Evolutionary conservation across 2,888 invertebrate species (phyloP), one percentile per base, ranked within the genome.

Genomic region (Parnassius mnemosyne): DNA sequence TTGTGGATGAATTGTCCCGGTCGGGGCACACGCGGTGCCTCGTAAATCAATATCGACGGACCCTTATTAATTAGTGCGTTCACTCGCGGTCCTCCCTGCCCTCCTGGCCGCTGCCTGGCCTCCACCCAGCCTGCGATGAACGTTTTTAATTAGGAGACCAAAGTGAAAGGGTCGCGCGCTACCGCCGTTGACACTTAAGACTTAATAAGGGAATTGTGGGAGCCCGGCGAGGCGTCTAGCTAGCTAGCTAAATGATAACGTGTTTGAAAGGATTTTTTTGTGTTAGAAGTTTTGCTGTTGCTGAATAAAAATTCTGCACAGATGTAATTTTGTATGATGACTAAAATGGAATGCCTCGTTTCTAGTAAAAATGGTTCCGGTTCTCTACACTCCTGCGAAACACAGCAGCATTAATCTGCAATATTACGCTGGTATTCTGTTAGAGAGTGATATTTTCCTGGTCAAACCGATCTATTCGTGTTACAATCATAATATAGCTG

Each of bases 31-130:
- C 82, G 80, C 79, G 78, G 77, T 73, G 74, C 84, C 79, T 83
- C 87, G 87, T 89, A 87, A 90, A 90, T 90, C 89, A 89, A 90
- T 90, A 90, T 89, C 87, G 87, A 79, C 86, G 84, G 87, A 86
- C 89, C 89, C 87, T 88, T 88, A 89, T 89, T 90, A 90, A 90
- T 90, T 90, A 89, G 89, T 87, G 88, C 88, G 89, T 89, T 87
- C 85, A 81, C 78, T 77, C 78, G 77, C 77, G 72, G 72, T 55
- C 69, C 68, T 69, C 63, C 57, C 68, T 53, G 65, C 63, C 66
- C 66, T 54, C 63, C 53, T 64, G 42, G n/a, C 56, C 58, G 57
- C 64, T 57, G 61, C 52, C 52, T 53, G 63, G 64, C 69, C 72
- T 67, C 70, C 66, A 57, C 66, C 65, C 66, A 69, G 73, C 68